A percentile compares a stretch with the other conserved stretches of the same genome.
phyloP scores from a whole-genome alignment of 1,140 invertebrate genomes.

The Mizuhopecten yessoensis region DNA sequence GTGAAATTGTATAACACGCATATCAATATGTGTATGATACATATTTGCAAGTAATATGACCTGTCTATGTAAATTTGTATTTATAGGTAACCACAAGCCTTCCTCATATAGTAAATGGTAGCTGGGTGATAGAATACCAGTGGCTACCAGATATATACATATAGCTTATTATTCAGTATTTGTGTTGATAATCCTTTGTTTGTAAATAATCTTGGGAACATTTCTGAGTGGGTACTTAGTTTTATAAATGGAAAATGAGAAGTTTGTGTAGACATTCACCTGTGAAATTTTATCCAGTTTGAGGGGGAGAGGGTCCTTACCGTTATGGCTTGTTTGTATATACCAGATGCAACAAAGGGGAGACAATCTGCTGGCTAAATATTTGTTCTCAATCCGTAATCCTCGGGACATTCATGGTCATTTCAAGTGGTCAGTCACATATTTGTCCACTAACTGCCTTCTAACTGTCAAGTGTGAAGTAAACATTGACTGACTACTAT shows the following conservation, averaged over 20 bases:
- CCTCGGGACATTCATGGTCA: background rate
- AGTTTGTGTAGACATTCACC: background rate
- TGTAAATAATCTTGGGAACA: background rate
- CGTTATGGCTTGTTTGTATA: background rate
- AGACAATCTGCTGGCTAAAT: slow-evolving; percentile 32
- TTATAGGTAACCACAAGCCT: no score
- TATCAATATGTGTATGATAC: background rate
- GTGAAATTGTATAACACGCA: background rate
- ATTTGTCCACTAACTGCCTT: background rate
- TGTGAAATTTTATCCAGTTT: background rate
- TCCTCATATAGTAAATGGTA: no score
- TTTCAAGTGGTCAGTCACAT: background rate
- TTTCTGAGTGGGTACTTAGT: background rate
- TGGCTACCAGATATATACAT: no score
- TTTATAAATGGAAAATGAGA: slow-evolving; percentile 9
- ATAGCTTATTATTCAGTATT: no score
- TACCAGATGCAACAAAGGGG: slow-evolving; percentile 3
- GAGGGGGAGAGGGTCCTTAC: background rate
- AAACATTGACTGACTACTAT: background rate
- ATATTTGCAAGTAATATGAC: background rate
- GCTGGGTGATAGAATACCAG: no score
- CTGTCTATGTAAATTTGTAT: no score
- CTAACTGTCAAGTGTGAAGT: slow-evolving; percentile 5
- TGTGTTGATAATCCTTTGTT: slow-evolving; percentile 31
- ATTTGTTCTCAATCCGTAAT: background rate